These are phyloP conservation scores for Microchrysa polita DNA, from an alignment of 2,888 invertebrate species.

Conservation along the genomic window DNA sequence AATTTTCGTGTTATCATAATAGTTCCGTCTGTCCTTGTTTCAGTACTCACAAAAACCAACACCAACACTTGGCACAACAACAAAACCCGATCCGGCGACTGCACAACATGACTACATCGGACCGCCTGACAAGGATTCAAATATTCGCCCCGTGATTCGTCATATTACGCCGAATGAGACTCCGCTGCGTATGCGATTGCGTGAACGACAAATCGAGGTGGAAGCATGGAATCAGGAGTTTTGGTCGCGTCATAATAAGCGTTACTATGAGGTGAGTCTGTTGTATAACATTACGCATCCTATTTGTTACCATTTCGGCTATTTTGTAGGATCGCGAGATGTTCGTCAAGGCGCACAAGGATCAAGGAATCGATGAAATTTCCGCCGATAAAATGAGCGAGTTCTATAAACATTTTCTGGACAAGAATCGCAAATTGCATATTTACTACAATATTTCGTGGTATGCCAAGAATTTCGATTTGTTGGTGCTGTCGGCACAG, in stretches of 20 bases:
- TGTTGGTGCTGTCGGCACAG: constrained; percentile 71
- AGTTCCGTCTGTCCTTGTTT: background rate
- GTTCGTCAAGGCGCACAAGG: constrained; percentile 67
- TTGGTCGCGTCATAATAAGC: constrained; percentile 82
- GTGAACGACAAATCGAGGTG: constrained; percentile 73
- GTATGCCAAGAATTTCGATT: constrained; percentile 80
- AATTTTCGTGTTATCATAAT: too few species aligned
- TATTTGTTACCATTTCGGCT: constrained; percentile 33
- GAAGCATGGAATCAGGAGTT: constrained; percentile 87
- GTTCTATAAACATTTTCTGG: constrained; percentile 86
- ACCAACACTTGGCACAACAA: constrained; percentile 52
- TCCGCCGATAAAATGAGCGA: constrained; percentile 87
- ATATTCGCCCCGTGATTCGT: constrained; percentile 78
- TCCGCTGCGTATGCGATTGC: constrained; percentile 70
- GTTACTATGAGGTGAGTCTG: constrained; percentile 72
- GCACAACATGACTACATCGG: constrained; percentile 61
- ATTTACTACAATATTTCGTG: constrained; percentile 82
- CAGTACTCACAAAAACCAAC: constrained; percentile 32
- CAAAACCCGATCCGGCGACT: constrained; percentile 57
- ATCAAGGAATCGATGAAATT: constrained; percentile 66
- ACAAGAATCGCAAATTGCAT: constrained; percentile 82
- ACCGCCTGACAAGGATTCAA: constrained; percentile 83
- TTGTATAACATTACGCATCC: background rate
- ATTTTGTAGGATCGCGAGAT: constrained; percentile 69
- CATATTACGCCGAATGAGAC: constrained; percentile 74